Percentiles rank a stretch among this genome's conserved stretches.
phyloP scores from a whole-genome alignment of 2,113 vertebrate genomes.

The Typhlomys cinereus region DNA sequence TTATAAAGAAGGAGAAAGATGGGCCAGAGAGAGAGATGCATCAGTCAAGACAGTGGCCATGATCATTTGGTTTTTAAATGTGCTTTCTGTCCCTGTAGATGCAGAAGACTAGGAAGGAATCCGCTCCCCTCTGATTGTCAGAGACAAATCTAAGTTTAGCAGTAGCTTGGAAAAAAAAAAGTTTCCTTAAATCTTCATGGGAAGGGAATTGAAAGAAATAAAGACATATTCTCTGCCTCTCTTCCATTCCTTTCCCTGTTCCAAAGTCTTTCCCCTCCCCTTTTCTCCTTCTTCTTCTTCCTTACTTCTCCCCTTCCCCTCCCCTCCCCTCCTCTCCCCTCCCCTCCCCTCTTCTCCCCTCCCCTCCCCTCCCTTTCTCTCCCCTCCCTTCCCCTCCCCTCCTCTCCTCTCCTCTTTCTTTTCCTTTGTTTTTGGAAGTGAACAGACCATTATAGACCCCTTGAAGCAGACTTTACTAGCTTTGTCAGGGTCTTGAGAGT shows the following conservation, averaged over 20 bases:
- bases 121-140: background rate
- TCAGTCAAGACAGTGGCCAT: background rate
- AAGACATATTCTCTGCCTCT: background rate
- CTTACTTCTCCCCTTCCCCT: accelerated
- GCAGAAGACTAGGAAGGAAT: background rate
- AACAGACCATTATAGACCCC: background rate
- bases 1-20: background rate
- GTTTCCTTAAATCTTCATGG: background rate
- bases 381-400: accelerated
- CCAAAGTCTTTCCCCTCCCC: accelerated
- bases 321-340: background rate
- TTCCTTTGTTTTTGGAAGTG: background rate
- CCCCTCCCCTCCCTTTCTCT: too few relatives aligned
- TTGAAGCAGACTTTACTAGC: background rate
- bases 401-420: background rate
- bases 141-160: too few relatives aligned
- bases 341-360: background rate
- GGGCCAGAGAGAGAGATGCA: background rate
- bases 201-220: background rate
- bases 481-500: background rate
- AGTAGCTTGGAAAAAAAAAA: background rate
- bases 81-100: background rate
- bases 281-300: background rate
- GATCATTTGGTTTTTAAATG: background rate
- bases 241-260: accelerated